phyloP scores from a whole-genome alignment of 1,140 invertebrate genomes.

The Tyrophagus putrescentiae region DNA sequence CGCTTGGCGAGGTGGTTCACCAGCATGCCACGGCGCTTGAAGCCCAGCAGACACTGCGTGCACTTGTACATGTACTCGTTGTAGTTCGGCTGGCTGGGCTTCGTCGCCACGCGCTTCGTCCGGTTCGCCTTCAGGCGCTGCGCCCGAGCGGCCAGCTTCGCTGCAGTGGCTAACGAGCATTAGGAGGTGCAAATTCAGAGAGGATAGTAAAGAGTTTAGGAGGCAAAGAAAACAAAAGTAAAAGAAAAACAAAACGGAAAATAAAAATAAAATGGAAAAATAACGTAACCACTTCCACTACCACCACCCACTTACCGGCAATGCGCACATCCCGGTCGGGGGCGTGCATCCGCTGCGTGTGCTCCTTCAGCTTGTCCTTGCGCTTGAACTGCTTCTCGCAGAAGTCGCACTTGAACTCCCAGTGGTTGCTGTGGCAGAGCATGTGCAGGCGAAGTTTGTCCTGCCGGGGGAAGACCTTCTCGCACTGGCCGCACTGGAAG shows the following conservation, averaged over 20 bases:
- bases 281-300: background rate
- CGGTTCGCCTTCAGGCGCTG: background rate
- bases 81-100: slow-evolving; percentile 52
- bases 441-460: slow-evolving; percentile 60
- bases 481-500: slow-evolving; percentile 38
- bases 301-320: slow-evolving; percentile 18
- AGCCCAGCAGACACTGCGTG: slow-evolving; percentile 57
- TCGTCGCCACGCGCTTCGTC: slow-evolving; percentile 33
- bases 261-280: background rate
- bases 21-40: slow-evolving; percentile 65
- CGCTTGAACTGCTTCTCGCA: slow-evolving; percentile 70
- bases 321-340: slow-evolving; percentile 38
- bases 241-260: background rate
- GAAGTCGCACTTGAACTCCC: slow-evolving; percentile 61
- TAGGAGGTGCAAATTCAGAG: too few relatives aligned
- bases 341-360: slow-evolving; percentile 55
- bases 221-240: background rate
- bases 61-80: slow-evolving; percentile 66
- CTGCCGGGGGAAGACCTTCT: slow-evolving; percentile 32
- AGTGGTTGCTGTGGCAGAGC: slow-evolving; percentile 55
- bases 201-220: too few relatives aligned
- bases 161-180: background rate
- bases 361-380: slow-evolving; percentile 69
- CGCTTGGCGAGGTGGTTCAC: slow-evolving; percentile 71
- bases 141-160: slow-evolving; percentile 17